Evolutionary conservation across 1,140 invertebrate genomes (phyloP).

Genomic region (Papilio xuthus): DNA sequence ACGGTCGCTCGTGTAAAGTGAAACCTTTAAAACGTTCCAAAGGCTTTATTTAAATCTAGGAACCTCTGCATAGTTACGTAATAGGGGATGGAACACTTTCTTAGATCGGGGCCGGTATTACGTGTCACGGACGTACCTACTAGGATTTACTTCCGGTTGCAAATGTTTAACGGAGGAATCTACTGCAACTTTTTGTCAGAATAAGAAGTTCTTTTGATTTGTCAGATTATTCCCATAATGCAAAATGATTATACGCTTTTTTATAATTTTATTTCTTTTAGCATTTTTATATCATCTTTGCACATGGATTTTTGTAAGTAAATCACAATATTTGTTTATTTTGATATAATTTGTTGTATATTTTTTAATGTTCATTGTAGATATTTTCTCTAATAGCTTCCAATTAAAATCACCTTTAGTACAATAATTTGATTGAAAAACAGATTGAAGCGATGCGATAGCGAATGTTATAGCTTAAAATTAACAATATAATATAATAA

Average conservation of each 20-base stretch:
- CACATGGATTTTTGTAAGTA: slow-evolving; percentile 40
- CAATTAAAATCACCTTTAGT: slow-evolving; percentile 4
- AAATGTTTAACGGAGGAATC: slow-evolving; percentile 15
- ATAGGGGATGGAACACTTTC: slow-evolving; percentile 26
- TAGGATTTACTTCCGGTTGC: background rate
- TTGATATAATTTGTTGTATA: slow-evolving; percentile 18
- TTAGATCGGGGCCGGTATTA: slow-evolving; percentile 17
- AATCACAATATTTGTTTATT: slow-evolving; percentile 42
- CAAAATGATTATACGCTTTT: slow-evolving; percentile 9
- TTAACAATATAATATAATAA: too few species aligned
- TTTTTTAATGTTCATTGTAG: slow-evolving; percentile 28
- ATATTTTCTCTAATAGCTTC: slow-evolving; percentile 1
- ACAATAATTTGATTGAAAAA: background rate
- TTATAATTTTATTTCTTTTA: slow-evolving; percentile 38
- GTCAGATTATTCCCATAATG: background rate
- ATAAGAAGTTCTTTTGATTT: background rate
- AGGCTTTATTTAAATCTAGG: slow-evolving; percentile 33
- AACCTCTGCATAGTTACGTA: slow-evolving; percentile 28
- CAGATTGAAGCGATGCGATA: slow-evolving; percentile 18
- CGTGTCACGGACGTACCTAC: slow-evolving; percentile 13
- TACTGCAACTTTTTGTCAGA: too few species aligned
- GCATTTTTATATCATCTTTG: slow-evolving; percentile 25
- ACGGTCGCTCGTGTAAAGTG: slow-evolving; percentile 16
- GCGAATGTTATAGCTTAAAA: slow-evolving; percentile 1
- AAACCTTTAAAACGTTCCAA: slow-evolving; percentile 31